Evolutionary conservation across 2,797 vertebrate species (phyloP).

Genomic region (Sebastes hopkinsi): DNA sequence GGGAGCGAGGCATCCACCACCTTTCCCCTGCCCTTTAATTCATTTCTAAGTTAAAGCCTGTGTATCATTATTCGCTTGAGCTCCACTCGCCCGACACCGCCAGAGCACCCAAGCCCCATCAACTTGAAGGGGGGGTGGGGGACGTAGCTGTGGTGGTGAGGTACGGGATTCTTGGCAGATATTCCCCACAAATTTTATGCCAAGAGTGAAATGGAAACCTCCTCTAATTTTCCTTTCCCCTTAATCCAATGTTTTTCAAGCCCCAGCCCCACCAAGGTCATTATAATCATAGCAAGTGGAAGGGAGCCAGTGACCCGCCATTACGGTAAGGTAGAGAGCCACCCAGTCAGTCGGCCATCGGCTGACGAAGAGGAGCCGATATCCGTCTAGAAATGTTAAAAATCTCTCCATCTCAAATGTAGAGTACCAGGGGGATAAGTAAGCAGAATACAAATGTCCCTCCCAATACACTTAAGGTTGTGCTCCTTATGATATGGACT

Average conservation of each 20-base stretch:
- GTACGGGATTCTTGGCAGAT: constrained; percentile 80
- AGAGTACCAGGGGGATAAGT: constrained; percentile 51
- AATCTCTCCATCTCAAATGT: constrained; percentile 72
- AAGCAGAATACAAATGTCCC: constrained; percentile 42
- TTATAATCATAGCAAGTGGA: constrained; percentile 88
- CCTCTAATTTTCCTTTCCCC: constrained; percentile 86
- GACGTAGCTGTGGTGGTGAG: constrained; percentile 44
- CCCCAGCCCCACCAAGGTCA: constrained; percentile 85
- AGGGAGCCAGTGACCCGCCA: constrained; percentile 84
- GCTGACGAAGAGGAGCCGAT: constrained; percentile 62
- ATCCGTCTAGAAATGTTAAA: constrained; percentile 65
- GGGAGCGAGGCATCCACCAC: constrained; percentile 54
- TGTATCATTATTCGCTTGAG: constrained; percentile 81
- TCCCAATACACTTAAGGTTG: constrained; percentile 41
- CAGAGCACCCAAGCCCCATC: constrained; percentile 73
- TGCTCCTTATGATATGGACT: constrained; percentile 35
- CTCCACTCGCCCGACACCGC: constrained; percentile 64
- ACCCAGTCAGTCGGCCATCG: constrained; percentile 74
- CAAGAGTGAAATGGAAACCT: constrained; percentile 88
- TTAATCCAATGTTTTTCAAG: constrained; percentile 87
- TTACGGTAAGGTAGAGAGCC: constrained; percentile 81
- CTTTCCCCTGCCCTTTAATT: constrained; percentile 79
- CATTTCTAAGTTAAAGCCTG: constrained; percentile 80
- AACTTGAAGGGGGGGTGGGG: constrained; percentile 43
- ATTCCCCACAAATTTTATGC: constrained; percentile 82